Evolutionary conservation across 2,888 invertebrate species (phyloP).

Genomic region (Arenicola marina): DNA sequence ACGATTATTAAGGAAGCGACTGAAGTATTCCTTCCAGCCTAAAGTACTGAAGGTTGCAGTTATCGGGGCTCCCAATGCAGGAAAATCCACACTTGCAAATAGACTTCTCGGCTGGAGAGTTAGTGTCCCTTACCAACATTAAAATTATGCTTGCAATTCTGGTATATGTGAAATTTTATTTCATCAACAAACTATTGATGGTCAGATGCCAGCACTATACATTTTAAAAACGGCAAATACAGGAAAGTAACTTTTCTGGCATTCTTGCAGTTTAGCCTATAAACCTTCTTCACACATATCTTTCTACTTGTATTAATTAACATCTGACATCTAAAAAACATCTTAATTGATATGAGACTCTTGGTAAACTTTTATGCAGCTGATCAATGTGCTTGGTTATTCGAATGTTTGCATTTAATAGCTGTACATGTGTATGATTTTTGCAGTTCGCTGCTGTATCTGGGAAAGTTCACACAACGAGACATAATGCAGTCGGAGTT

Average conservation of each 20-base stretch:
- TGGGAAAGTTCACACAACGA: conserved; percentile 88
- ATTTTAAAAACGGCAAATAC: background rate
- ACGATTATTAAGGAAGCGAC: too few species aligned
- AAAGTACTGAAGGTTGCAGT: conserved; percentile 74
- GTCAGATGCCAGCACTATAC: background rate
- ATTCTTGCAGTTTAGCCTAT: background rate
- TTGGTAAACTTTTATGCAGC: too few species aligned
- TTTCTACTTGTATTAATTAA: background rate
- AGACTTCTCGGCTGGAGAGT: conserved; percentile 71
- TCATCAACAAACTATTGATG: background rate
- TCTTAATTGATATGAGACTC: too few species aligned
- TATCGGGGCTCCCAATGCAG: conserved; percentile 91
- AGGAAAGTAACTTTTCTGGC: background rate
- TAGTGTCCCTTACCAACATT: conserved; percentile 11
- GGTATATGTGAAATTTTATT: background rate
- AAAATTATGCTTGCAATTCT: background rate
- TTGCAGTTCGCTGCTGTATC: conserved; percentile 86
- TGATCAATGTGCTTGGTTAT: too few species aligned
- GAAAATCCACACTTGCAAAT: conserved; percentile 95
- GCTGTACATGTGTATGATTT: background rate
- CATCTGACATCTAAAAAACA: too few species aligned
- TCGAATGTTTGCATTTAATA: too few species aligned
- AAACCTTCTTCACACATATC: background rate
- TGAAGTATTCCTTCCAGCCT: too few species aligned
- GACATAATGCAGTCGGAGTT: conserved; percentile 74